phyloP scores from a whole-genome alignment of 2,113 vertebrate genomes.

The Pontoporia blainvillei region DNA sequence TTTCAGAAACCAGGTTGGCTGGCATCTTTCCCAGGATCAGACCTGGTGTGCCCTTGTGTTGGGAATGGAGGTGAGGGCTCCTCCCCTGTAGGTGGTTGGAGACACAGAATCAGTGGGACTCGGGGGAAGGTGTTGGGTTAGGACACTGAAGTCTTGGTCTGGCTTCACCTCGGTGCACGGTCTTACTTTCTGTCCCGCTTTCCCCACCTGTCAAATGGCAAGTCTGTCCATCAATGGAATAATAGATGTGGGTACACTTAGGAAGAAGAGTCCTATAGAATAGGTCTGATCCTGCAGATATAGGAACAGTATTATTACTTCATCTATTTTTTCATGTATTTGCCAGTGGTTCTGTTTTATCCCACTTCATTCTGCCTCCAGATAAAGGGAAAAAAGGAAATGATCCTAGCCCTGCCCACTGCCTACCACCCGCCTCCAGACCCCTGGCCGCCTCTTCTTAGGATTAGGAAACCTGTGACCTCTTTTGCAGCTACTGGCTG shows the following conservation, averaged over 20 bases:
- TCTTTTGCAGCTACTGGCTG: background rate
- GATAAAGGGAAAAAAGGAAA: background rate
- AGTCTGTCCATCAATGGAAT: background rate
- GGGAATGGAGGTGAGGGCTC: background rate
- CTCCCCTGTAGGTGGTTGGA: background rate
- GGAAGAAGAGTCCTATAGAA: background rate
- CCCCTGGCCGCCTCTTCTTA: background rate
- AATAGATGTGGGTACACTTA: background rate
- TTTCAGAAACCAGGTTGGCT: background rate
- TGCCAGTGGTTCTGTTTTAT: background rate
- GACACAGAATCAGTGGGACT: rapidly evolving
- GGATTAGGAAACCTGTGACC: background rate
- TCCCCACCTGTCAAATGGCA: background rate
- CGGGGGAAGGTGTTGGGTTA: background rate
- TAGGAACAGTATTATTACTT: background rate
- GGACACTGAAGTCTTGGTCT: background rate
- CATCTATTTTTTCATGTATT: background rate
- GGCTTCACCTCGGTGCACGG: background rate
- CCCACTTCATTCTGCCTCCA: background rate
- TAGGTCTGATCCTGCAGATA: background rate
- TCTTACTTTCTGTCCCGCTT: background rate
- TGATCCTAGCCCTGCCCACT: background rate
- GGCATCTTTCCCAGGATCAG: background rate
- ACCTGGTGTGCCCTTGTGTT: rapidly evolving
- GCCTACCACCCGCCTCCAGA: background rate